Evolutionary conservation across 2,888 invertebrate species (phyloP).

Genomic region (Epsilonema sp.): DNA sequence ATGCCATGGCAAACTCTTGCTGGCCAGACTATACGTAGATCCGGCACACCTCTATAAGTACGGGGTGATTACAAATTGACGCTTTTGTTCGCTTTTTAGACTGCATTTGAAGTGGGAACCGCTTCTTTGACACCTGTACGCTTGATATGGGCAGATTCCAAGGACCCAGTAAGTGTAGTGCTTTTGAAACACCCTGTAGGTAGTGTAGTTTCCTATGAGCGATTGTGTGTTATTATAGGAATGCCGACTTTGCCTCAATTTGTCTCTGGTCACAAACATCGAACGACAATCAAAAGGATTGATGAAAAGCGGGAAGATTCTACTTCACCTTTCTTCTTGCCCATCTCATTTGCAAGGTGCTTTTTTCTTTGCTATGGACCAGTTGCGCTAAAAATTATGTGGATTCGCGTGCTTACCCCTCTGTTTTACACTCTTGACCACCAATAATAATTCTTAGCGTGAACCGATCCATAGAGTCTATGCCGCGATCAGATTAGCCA

Average conservation of each 20-base stretch:
- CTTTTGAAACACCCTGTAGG: too few species aligned
- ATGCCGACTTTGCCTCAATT: constrained; percentile 22
- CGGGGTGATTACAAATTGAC: neutral
- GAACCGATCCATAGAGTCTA: too few species aligned
- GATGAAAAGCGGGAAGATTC: constrained; percentile 24
- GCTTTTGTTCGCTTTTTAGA: constrained; percentile 9
- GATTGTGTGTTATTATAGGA: constrained; percentile 16
- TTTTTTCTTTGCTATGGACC: too few species aligned
- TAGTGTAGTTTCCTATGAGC: too few species aligned
- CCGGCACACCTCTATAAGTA: neutral
- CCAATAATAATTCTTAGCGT: too few species aligned
- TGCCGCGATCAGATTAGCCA: too few species aligned
- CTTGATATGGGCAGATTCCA: constrained; percentile 27
- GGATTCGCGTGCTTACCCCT: too few species aligned
- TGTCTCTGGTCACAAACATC: constrained; percentile 21
- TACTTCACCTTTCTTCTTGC: constrained; percentile 14
- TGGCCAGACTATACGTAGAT: neutral
- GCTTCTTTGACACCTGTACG: constrained; percentile 23
- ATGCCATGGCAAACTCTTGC: too few species aligned
- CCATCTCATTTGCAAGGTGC: neutral
- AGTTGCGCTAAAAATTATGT: too few species aligned
- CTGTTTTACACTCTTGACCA: too few species aligned
- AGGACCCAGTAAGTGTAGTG: constrained; percentile 17
- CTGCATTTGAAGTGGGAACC: constrained; percentile 24
- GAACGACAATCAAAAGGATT: constrained; percentile 21